Evolutionary conservation across 2,888 invertebrate species (phyloP), one percentile per base, ranked within the genome.

Genomic region (Pterobdella sp.): DNA sequence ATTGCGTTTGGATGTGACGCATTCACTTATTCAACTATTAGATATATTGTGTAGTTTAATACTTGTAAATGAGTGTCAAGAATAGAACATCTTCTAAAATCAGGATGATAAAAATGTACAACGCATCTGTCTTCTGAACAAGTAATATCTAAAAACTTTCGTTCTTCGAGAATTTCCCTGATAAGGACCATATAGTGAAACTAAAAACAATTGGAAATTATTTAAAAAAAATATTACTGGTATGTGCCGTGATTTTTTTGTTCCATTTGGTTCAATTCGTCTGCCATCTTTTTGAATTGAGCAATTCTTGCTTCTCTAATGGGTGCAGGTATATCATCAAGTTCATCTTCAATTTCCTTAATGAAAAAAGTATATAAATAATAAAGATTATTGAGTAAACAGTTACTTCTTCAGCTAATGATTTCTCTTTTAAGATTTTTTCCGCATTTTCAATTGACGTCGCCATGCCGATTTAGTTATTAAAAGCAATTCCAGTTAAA

Each of bases 71-170:
- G 82, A 34, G 74, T 75, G 75, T 82, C 81, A 74, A 82, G 78
- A 64, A 82, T 81, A 72, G 79, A 79, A 80, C 82, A 82, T 68
- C 82, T 73, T 70, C 81, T 76, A 74, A 82, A 82, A 73, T 82
- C 82, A 49, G 78, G 76, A 77, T 82, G 82, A 75, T 77, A 82
- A 77, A 82, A 82, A 76, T 82, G 82, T 18, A 82, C 78, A 18
- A 82, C 77, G 77, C 82, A 81, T 73, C 76, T 77, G 31, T 80
- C 79, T 72, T 79, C 80, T 72, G 77, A 75, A 4, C 81, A 80
- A 1, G 82, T 81, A 60, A 80, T 70, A 71, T 81, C 80, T 73
- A 82, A 77, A 72, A 81, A 81, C 29, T 75, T 78, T 73, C 80
- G 80, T 60, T 82, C 81, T 73, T 79, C 79, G 29, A 74, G 64